Percentiles rank a stretch among this genome's conserved stretches.
These are phyloP conservation scores for Eubasilissa regina DNA, from an alignment of 1,140 invertebrate genomes.

Conservation along the genomic window DNA sequence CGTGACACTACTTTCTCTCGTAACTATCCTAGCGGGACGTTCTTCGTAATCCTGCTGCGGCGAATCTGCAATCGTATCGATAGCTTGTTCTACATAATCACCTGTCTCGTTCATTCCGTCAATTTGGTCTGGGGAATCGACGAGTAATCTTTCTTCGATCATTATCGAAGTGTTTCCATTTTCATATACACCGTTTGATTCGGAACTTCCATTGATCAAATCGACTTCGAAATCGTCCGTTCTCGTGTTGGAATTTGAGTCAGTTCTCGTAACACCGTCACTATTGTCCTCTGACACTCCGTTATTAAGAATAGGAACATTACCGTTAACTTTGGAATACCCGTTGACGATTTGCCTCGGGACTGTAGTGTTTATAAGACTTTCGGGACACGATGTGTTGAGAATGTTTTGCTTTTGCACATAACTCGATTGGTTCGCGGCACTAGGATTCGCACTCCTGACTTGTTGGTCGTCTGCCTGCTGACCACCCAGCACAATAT, in stretches of 20 bases:
- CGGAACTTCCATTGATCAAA: slow-evolving; percentile 40
- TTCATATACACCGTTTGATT: slow-evolving; percentile 48
- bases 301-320: slow-evolving; percentile 55
- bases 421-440: slow-evolving; percentile 33
- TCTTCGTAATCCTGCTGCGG: slow-evolving; percentile 42
- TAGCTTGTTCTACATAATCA: slow-evolving; percentile 52
- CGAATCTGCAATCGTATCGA: slow-evolving; percentile 45
- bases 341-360: slow-evolving; percentile 57
- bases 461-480: neutral
- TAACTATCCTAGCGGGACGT: slow-evolving; percentile 44
- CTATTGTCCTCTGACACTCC: slow-evolving; percentile 2
- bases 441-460: neutral
- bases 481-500: slow-evolving; percentile 38
- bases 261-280: slow-evolving; percentile 21
- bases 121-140: slow-evolving; percentile 50
- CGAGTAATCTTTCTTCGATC: slow-evolving; percentile 44
- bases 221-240: slow-evolving; percentile 48
- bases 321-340: slow-evolving; percentile 59
- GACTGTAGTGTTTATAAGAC: slow-evolving; percentile 56
- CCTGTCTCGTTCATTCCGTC: slow-evolving; percentile 41
- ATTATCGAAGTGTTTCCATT: slow-evolving; percentile 52
- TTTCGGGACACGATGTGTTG: slow-evolving; percentile 34
- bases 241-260: slow-evolving; percentile 55
- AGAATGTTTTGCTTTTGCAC: slow-evolving; percentile 51
- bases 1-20: slow-evolving; percentile 19